Evolutionary conservation across 2,113 vertebrate species (phyloP).

Genomic region (Orientallactaga bullata): DNA sequence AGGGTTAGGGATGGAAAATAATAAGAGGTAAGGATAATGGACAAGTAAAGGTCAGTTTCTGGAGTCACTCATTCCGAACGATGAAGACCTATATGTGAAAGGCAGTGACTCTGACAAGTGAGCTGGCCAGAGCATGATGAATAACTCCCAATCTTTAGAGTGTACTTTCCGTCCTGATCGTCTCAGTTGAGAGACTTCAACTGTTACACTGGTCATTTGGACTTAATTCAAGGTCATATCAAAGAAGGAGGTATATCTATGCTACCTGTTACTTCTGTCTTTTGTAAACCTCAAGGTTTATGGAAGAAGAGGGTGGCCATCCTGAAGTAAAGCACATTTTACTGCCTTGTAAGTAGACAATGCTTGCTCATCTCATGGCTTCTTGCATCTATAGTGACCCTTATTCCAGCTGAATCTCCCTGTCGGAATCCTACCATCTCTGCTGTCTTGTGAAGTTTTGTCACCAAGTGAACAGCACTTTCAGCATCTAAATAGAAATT

Average conservation of each 20-base stretch:
- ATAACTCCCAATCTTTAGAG: neutral
- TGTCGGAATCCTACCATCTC: neutral
- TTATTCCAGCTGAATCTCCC: neutral
- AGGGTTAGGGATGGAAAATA: neutral
- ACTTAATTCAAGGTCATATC: conserved; percentile 18
- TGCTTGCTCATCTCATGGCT: neutral
- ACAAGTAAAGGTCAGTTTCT: neutral
- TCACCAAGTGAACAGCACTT: neutral
- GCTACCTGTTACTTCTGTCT: neutral
- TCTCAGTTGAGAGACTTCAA: conserved; percentile 58
- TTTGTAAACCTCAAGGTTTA: neutral
- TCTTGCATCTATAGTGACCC: neutral
- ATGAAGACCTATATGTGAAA: neutral
- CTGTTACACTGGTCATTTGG: conserved; percentile 32
- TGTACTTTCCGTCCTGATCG: conserved; percentile 35
- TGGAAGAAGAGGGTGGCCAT: neutral
- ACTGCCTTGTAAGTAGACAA: neutral
- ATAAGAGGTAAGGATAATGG: neutral
- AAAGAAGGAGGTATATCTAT: neutral
- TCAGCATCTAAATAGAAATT: neutral
- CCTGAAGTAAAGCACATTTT: neutral
- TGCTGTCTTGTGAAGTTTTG: neutral
- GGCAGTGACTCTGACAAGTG: neutral
- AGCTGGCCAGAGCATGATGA: neutral
- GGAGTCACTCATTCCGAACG: neutral